These are phyloP conservation scores for Noturus placidus DNA, from an alignment of 2,113 vertebrate species.

Conservation along the genomic window DNA sequence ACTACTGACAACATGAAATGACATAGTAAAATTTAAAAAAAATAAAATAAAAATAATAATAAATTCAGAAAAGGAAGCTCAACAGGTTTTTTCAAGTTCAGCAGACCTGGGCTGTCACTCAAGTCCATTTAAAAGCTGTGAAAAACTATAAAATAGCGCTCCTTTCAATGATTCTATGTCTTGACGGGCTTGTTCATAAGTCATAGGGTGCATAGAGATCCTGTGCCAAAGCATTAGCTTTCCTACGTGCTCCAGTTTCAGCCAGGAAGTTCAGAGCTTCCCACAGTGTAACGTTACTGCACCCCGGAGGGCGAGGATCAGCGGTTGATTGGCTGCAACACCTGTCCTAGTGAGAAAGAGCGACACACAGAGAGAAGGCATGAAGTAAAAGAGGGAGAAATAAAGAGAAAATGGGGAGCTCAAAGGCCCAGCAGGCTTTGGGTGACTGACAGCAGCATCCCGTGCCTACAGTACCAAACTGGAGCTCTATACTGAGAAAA, in stretches of 20 bases:
- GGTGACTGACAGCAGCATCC: constrained; percentile 45
- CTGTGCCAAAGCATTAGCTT: not conserved
- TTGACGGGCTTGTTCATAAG: not conserved
- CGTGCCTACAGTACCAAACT: constrained; percentile 21
- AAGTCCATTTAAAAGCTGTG: not conserved
- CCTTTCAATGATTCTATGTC: not conserved
- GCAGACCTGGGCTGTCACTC: not conserved
- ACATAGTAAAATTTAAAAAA: no score
- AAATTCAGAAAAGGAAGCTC: constrained; percentile 14
- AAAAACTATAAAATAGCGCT: not conserved
- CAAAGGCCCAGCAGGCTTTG: constrained; percentile 29
- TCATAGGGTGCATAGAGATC: not conserved
- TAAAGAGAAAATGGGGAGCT: constrained; percentile 10
- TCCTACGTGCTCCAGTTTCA: constrained; percentile 3
- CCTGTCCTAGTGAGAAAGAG: constrained; percentile 27
- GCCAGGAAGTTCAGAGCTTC: constrained; percentile 3
- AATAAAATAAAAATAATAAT: not conserved
- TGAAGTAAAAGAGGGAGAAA: not conserved
- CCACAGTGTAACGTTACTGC: constrained; percentile 38
- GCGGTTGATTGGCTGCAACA: constrained; percentile 42
- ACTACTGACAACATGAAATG: constrained; percentile 21
- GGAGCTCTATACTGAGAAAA: constrained; percentile 16
- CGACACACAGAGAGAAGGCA: no score
- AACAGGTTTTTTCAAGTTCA: not conserved
- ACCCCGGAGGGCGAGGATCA: constrained; percentile 29